Conservation (phyloP, 2,888 invertebrate species). For the Cynaeus angustus region DNA sequence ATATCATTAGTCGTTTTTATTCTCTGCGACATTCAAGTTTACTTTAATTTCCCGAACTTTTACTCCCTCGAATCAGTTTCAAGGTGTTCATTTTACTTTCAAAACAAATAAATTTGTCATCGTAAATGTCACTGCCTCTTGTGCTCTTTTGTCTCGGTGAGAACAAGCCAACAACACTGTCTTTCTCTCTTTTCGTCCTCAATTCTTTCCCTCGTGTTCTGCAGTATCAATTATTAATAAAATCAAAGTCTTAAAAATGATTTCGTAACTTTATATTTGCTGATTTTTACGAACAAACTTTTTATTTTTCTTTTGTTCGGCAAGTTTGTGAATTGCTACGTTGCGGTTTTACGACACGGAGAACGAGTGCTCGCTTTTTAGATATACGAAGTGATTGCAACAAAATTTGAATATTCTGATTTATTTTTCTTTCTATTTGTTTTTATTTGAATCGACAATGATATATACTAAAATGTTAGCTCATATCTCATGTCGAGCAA, state of each 20-base stretch:
- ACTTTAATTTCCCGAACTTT: not conserved
- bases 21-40: not conserved
- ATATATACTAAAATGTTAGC: too few species aligned
- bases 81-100: slow-evolving; percentile 3
- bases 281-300: slow-evolving; percentile 5
- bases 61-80: not conserved
- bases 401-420: slow-evolving; percentile 2
- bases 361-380: not conserved
- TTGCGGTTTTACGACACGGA: not conserved
- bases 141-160: not conserved
- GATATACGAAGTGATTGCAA: not conserved
- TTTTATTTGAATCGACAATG: too few species aligned
- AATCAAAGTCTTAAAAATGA: slow-evolving; percentile 8
- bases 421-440: not conserved
- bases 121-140: slow-evolving; percentile 10
- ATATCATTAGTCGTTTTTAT: too few species aligned
- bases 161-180: too few species aligned
- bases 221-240: slow-evolving; percentile 8
- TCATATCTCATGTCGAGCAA: too few species aligned
- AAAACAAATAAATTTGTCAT: slow-evolving; percentile 26
- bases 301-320: slow-evolving; percentile 10
- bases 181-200: not conserved
- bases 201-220: slow-evolving; percentile 4
- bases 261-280: slow-evolving; percentile 1
- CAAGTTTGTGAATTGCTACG: slow-evolving; percentile 4